phyloP scores from a whole-genome alignment of 2,888 invertebrate genomes.

The Drosophila subsilvestris region DNA sequence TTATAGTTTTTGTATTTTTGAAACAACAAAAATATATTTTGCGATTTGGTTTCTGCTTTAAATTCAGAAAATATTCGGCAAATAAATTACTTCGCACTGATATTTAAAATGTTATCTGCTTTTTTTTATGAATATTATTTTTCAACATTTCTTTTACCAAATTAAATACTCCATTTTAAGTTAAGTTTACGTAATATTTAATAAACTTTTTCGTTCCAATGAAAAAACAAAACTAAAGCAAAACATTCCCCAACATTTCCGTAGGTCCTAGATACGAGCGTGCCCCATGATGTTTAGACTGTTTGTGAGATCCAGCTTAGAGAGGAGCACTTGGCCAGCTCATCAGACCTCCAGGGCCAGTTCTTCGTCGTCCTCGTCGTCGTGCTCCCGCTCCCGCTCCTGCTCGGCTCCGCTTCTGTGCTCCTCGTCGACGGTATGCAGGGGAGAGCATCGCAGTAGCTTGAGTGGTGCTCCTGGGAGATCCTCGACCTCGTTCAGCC shows the following conservation, averaged over 20 bases:
- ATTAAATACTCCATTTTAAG: not conserved
- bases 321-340: not conserved
- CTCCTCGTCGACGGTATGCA: not conserved
- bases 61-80: too few species aligned
- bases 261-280: constrained; percentile 1
- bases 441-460: not conserved
- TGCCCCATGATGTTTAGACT: constrained; percentile 32
- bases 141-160: too few species aligned
- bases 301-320: constrained; percentile 63
- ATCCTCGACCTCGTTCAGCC: constrained; percentile 36
- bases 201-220: not conserved
- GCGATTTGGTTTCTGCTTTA: too few species aligned
- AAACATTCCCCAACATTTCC: constrained; percentile 6
- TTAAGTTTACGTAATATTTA: not conserved
- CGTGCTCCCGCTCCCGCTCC: constrained; percentile 65
- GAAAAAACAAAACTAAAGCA: not conserved
- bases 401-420: constrained; percentile 12
- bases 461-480: not conserved
- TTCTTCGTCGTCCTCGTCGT: constrained; percentile 47
- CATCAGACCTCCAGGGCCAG: constrained; percentile 65
- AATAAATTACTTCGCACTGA: too few species aligned
- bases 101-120: too few species aligned
- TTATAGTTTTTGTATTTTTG: constrained; percentile 7
- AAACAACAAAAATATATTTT: not conserved
- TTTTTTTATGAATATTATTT: too few species aligned